phyloP scores from a whole-genome alignment of 2,113 vertebrate genomes.

The Hippopotamus amphibius region DNA sequence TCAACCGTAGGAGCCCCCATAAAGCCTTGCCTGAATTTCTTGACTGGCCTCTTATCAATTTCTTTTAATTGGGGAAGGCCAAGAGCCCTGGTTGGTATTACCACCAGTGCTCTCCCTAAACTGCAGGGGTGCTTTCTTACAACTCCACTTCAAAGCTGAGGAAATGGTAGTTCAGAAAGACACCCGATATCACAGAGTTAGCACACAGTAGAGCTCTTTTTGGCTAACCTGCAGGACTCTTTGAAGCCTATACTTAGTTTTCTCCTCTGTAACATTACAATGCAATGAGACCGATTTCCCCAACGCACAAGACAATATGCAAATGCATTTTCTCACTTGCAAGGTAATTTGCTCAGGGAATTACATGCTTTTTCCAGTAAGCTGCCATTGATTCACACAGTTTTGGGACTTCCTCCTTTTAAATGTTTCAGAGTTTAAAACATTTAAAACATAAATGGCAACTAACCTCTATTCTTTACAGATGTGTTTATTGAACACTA shows the following conservation, averaged over 20 bases:
- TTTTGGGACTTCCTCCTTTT: background rate
- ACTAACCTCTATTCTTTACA: slow-evolving; percentile 14
- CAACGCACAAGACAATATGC: background rate
- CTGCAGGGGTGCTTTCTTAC: background rate
- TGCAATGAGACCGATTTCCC: background rate
- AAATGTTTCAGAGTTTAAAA: slow-evolving; percentile 40
- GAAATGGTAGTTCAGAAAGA: background rate
- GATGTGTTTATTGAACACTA: slow-evolving; percentile 20
- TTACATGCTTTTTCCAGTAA: background rate
- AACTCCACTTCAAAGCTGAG: background rate
- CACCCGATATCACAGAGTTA: background rate
- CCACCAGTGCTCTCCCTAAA: background rate
- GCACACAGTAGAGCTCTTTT: background rate
- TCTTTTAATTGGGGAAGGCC: background rate
- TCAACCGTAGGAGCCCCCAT: background rate
- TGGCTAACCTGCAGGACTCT: background rate
- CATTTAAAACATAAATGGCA: background rate
- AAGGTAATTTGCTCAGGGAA: slow-evolving; percentile 34
- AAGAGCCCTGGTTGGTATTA: background rate
- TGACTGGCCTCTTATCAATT: background rate
- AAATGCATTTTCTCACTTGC: slow-evolving; percentile 45
- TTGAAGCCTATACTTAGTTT: background rate
- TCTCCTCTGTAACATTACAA: background rate
- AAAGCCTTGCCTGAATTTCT: background rate
- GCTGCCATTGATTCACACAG: background rate